Percentiles rank a stretch among this genome's conserved stretches.
phyloP scores from a whole-genome alignment of 2,797 vertebrate species.

The Carcharodon carcharias region DNA sequence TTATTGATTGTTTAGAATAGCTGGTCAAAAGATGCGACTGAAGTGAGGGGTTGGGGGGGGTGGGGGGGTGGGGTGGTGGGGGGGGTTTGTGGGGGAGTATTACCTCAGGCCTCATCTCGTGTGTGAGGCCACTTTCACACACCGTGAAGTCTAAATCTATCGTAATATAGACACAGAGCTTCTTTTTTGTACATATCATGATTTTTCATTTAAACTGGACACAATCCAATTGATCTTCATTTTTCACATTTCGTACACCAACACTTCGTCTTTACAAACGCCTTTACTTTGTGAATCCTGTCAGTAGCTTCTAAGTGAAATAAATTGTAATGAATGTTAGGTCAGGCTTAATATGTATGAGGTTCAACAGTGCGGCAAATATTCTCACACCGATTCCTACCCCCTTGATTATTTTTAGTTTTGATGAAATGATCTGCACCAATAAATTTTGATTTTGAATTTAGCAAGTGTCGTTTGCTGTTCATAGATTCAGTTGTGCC shows the following conservation, averaged over 20 bases:
- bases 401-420: background rate
- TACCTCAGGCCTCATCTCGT: constrained; percentile 54
- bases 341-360: background rate
- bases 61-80: too few species aligned
- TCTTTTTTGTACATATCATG: constrained; percentile 49
- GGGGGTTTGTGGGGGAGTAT: constrained; percentile 43
- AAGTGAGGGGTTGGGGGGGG: background rate
- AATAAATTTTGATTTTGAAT: background rate
- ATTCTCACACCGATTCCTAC: background rate
- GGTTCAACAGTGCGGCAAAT: background rate
- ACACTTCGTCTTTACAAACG: constrained; percentile 35
- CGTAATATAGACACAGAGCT: constrained; percentile 42
- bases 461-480: background rate
- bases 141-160: constrained; percentile 46
- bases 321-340: constrained; percentile 42
- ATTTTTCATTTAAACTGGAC: constrained; percentile 56
- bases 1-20: constrained; percentile 56
- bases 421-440: background rate
- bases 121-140: constrained; percentile 48
- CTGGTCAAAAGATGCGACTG: constrained; percentile 50
- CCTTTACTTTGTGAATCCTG: constrained; percentile 46
- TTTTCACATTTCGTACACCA: constrained; percentile 40
- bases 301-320: constrained; percentile 44
- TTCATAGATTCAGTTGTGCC: background rate
- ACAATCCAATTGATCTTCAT: constrained; percentile 54